Conservation (phyloP, 2,888 invertebrate genomes). For the Drosophila prostipennis region DNA sequence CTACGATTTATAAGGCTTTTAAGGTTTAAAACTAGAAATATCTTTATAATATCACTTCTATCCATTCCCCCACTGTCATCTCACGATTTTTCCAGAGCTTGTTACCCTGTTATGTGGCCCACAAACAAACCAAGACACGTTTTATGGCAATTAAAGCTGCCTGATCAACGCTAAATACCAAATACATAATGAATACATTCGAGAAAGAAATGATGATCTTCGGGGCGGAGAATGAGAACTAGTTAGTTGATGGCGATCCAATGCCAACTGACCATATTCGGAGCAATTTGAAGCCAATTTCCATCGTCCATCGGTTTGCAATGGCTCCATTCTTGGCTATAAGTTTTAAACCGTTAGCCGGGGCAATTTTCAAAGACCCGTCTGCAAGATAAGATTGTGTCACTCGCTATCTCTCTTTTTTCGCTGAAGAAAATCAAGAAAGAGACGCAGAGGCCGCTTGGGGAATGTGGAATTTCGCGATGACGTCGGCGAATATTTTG, state of each 20-base stretch:
- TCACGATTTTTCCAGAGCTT: conserved; percentile 6
- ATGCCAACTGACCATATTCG: conserved; percentile 33
- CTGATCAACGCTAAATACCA: conserved; percentile 17
- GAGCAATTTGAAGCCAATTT: conserved; percentile 34
- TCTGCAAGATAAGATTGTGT: conserved; percentile 29
- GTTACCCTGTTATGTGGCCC: conserved; percentile 21
- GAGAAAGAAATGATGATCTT: conserved; percentile 10
- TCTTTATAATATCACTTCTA: not conserved
- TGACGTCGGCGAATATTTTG: conserved; percentile 27
- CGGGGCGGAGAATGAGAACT: conserved; percentile 12
- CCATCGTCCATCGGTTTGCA: conserved; percentile 27
- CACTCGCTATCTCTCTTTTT: conserved; percentile 7
- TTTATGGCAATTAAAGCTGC: conserved; percentile 20
- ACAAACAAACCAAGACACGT: conserved; percentile 24
- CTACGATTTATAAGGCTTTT: too few relatives aligned
- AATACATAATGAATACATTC: conserved; percentile 20
- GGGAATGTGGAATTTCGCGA: conserved; percentile 20
- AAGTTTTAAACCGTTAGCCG: conserved; percentile 19
- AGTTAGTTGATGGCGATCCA: conserved; percentile 23
- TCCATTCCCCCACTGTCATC: not conserved
- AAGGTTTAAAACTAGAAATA: too few relatives aligned
- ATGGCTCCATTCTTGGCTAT: conserved; percentile 28
- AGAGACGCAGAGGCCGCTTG: conserved; percentile 1
- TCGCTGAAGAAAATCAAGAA: conserved; percentile 5
- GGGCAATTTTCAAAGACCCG: conserved; percentile 14